Evolutionary conservation across 2,113 vertebrate species (phyloP).

Genomic region (Engraulis encrasicolus): DNA sequence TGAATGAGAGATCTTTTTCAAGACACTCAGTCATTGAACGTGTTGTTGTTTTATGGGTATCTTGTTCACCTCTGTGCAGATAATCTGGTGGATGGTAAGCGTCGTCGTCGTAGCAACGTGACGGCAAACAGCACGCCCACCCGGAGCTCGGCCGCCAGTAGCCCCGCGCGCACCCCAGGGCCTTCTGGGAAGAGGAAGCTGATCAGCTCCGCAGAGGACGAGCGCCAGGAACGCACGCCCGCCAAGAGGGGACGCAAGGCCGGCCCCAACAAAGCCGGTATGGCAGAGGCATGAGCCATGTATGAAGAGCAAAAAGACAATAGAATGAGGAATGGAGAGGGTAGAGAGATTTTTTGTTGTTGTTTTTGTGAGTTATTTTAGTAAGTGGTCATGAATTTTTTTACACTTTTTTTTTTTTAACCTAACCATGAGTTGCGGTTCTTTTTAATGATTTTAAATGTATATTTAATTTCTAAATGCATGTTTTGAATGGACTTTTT

Average conservation of each 20-base stretch:
- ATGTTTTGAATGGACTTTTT: slow-evolving; percentile 20
- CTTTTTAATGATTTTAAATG: slow-evolving; percentile 3
- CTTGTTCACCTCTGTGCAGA: slow-evolving; percentile 68
- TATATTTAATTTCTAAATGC: slow-evolving; percentile 17
- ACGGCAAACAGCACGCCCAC: slow-evolving; percentile 72
- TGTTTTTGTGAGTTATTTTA: background rate
- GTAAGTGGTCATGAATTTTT: background rate
- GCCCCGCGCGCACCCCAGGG: slow-evolving; percentile 65
- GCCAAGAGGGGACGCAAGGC: slow-evolving; percentile 90
- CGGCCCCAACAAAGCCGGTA: slow-evolving; percentile 77
- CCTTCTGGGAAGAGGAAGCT: slow-evolving; percentile 89
- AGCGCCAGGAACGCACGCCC: slow-evolving; percentile 67
- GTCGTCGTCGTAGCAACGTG: slow-evolving; percentile 81
- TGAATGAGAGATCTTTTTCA: too few species aligned
- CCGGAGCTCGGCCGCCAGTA: slow-evolving; percentile 69
- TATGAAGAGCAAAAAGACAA: background rate
- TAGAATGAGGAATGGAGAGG: background rate
- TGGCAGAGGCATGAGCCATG: slow-evolving; percentile 35
- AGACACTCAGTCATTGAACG: background rate
- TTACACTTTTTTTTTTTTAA: too few species aligned
- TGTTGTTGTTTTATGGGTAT: background rate
- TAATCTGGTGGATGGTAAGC: slow-evolving; percentile 96
- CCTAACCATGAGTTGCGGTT: background rate
- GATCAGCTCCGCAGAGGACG: slow-evolving; percentile 72
- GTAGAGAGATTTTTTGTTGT: background rate